These are phyloP conservation scores for Spinibarbus caldwelli DNA, from an alignment of 2,797 vertebrate genomes.

Conservation along the genomic window DNA sequence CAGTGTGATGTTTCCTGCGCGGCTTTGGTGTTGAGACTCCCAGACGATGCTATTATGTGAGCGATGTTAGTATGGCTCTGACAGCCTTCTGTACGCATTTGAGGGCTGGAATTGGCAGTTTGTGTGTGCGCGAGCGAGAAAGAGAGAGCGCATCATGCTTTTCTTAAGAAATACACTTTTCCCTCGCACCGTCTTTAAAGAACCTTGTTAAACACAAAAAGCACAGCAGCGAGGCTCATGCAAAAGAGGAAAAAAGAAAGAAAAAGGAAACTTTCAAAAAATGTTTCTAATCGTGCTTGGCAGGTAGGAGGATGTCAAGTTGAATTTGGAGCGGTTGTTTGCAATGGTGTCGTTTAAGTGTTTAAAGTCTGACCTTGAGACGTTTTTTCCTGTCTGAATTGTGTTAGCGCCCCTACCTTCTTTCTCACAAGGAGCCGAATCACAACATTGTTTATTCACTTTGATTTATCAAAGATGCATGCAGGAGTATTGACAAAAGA, in stretches of 20 bases:
- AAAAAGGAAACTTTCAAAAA: conserved; percentile 74
- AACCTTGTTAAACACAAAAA: conserved; percentile 83
- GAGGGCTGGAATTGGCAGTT: conserved; percentile 54
- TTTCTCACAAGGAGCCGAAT: conserved; percentile 78
- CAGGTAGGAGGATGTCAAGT: conserved; percentile 74
- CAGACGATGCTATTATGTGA: conserved; percentile 78
- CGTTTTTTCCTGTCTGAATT: conserved; percentile 78
- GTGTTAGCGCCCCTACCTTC: conserved; percentile 74
- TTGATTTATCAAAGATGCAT: conserved; percentile 84
- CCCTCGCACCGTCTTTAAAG: conserved; percentile 81
- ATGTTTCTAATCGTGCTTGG: conserved; percentile 70
- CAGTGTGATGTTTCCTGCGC: conserved; percentile 79
- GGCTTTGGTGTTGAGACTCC: conserved; percentile 76
- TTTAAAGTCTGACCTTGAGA: conserved; percentile 84
- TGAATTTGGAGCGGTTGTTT: conserved; percentile 72
- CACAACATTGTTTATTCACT: conserved; percentile 85
- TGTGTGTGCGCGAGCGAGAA: conserved; percentile 39
- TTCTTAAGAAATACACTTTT: conserved; percentile 79
- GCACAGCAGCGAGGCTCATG: conserved; percentile 67
- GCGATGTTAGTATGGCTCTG: conserved; percentile 76
- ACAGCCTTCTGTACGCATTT: conserved; percentile 52
- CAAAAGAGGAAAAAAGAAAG: conserved; percentile 51
- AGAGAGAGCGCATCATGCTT: conserved; percentile 63
- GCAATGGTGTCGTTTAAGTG: conserved; percentile 76
- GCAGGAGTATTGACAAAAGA: conserved; percentile 80